Evolutionary conservation across 2,888 invertebrate genomes (phyloP).

Genomic region (Lathronympha strigana): DNA sequence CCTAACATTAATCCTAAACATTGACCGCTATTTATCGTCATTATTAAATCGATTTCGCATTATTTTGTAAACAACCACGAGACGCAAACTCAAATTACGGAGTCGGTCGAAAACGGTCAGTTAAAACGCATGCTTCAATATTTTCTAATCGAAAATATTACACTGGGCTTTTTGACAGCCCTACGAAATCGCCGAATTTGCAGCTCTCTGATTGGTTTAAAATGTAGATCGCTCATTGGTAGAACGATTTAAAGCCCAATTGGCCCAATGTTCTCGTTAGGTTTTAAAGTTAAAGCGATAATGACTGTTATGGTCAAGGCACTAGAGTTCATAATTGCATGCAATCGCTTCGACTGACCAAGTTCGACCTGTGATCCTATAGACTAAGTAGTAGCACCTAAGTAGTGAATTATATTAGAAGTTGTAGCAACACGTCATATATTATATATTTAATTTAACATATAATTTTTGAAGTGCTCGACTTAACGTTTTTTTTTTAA

Average conservation of each 20-base stretch:
- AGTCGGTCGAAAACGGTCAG: slow-evolving; percentile 33
- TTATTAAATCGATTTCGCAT: slow-evolving; percentile 40
- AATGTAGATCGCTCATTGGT: slow-evolving; percentile 20
- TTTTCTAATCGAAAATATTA: slow-evolving; percentile 12
- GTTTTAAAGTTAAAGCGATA: slow-evolving; percentile 31
- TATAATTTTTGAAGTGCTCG: slow-evolving; percentile 40
- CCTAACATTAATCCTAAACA: slow-evolving; percentile 59
- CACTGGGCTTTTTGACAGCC: slow-evolving; percentile 16
- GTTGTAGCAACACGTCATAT: slow-evolving; percentile 59
- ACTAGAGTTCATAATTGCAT: slow-evolving; percentile 37
- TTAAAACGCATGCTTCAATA: slow-evolving; percentile 26
- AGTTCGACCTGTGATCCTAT: slow-evolving; percentile 52
- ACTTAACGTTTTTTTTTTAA: slow-evolving; percentile 14
- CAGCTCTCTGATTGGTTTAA: slow-evolving; percentile 27
- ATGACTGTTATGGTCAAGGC: slow-evolving; percentile 36
- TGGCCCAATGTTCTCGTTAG: slow-evolving; percentile 10
- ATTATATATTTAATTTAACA: slow-evolving; percentile 49
- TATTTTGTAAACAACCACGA: slow-evolving; percentile 29
- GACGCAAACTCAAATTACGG: slow-evolving; percentile 24
- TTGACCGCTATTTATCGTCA: slow-evolving; percentile 59
- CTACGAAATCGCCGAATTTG: slow-evolving; percentile 16
- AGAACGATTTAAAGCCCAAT: background rate
- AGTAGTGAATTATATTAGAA: slow-evolving; percentile 63
- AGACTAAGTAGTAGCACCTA: slow-evolving; percentile 78
- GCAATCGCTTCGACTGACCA: slow-evolving; percentile 29